A percentile compares a stretch with the other conserved stretches of the same genome.
Evolutionary conservation across 2,797 vertebrate species (phyloP).

Genomic region (Lophius americanus): DNA sequence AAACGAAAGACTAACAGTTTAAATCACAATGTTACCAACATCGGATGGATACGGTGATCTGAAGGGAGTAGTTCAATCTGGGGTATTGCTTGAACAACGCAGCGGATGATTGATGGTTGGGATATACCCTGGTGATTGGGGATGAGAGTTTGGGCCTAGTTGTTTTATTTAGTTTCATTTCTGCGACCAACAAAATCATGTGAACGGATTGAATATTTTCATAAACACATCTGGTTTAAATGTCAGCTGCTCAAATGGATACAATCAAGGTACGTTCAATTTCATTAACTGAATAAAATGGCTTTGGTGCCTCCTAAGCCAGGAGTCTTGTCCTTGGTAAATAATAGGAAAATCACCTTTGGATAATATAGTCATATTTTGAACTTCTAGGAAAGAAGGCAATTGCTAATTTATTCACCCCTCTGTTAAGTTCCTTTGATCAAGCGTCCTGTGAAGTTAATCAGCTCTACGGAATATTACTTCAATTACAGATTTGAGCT

Average conservation of each 20-base stretch:
- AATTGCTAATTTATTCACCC: neutral
- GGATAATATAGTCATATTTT: conserved; percentile 21
- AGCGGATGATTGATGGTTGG: no score
- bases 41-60: no score
- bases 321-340: conserved; percentile 5
- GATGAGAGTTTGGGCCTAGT: no score
- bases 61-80: no score
- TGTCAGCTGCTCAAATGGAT: conserved; percentile 45
- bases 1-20: no score
- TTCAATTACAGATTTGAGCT: no score
- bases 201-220: conserved; percentile 22
- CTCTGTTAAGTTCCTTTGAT: no score
- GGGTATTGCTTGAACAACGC: no score
- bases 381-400: neutral
- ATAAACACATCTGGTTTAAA: conserved; percentile 41
- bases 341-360: conserved; percentile 28
- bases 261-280: conserved; percentile 43
- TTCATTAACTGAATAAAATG: conserved; percentile 26
- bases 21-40: no score
- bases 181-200: conserved; percentile 21
- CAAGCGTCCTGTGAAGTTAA: no score
- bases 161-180: conserved; percentile 20
- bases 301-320: conserved; percentile 19
- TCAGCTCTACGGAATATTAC: no score
- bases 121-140: no score